Percentiles rank a stretch among this genome's conserved stretches.
Evolutionary conservation across 1,140 invertebrate genomes (phyloP).

Genomic region (Ganaspis sp.): DNA sequence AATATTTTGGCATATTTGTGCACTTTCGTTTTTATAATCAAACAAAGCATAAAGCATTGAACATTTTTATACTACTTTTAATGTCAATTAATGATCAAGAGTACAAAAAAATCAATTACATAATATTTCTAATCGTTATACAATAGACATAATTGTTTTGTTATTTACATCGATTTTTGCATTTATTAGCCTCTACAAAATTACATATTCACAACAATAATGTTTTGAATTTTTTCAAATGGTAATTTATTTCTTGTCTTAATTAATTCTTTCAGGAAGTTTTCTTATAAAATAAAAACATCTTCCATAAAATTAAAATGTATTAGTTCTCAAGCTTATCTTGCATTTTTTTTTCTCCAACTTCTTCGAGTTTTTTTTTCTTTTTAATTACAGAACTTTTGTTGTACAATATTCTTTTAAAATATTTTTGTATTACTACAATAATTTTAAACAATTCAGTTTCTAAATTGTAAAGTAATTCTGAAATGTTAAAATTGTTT

Average conservation of each 20-base stretch:
- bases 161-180: neutral
- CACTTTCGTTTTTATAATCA: too few species aligned
- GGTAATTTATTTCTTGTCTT: neutral
- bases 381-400: too few species aligned
- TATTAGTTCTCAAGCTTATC: neutral
- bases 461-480: too few species aligned
- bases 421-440: too few species aligned
- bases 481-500: too few species aligned
- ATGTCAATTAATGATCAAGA: neutral
- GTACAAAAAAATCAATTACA: neutral
- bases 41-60: neutral
- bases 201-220: slow-evolving; percentile 6
- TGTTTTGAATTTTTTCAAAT: neutral
- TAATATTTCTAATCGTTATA: neutral
- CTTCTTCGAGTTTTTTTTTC: too few species aligned
- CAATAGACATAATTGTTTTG: neutral
- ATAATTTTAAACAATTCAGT: too few species aligned
- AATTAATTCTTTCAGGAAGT: neutral
- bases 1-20: too few species aligned
- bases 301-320: neutral
- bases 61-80: neutral
- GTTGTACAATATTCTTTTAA: too few species aligned
- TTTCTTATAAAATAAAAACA: neutral
- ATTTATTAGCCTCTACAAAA: neutral
- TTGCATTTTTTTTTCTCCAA: neutral